These are phyloP conservation scores for Trichogramma evanescens DNA, from an alignment of 2,888 invertebrate species.

Conservation along the genomic window DNA sequence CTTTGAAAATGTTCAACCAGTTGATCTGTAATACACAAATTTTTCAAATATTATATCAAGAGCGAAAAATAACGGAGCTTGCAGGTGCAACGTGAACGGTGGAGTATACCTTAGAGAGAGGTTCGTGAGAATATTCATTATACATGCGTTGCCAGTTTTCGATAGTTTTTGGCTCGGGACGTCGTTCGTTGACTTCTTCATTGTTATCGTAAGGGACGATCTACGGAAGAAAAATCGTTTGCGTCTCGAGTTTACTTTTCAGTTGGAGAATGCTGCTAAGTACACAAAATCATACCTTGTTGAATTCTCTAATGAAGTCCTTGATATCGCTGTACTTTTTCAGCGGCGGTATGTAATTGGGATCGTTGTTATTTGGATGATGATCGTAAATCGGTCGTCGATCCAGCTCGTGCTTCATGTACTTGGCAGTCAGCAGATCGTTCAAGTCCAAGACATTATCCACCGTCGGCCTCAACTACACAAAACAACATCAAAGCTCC, in stretches of 20 bases:
- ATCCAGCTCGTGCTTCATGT: background rate
- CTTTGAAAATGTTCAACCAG: background rate
- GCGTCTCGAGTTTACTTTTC: no score
- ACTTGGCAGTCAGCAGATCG: conserved; percentile 2
- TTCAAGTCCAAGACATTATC: conserved; percentile 1
- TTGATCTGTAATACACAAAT: conserved; percentile 3
- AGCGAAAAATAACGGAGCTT: background rate
- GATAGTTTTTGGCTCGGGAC: background rate
- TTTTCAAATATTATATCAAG: background rate
- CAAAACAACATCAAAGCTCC: background rate
- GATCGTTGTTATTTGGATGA: background rate
- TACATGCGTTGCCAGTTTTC: conserved; percentile 7
- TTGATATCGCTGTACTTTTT: background rate
- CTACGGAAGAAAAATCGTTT: background rate
- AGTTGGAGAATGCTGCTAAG: no score
- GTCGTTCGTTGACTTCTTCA: background rate
- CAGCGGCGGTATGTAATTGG: background rate
- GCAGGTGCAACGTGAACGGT: background rate
- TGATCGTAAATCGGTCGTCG: background rate
- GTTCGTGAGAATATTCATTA: background rate
- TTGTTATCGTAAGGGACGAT: conserved; percentile 1
- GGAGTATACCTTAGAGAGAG: no score
- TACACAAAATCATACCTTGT: background rate
- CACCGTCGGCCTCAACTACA: conserved; percentile 9
- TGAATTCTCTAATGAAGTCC: conserved; percentile 2